Evolutionary conservation across 2,113 vertebrate genomes (phyloP).

Genomic region (Cnemophilus loriae): DNA sequence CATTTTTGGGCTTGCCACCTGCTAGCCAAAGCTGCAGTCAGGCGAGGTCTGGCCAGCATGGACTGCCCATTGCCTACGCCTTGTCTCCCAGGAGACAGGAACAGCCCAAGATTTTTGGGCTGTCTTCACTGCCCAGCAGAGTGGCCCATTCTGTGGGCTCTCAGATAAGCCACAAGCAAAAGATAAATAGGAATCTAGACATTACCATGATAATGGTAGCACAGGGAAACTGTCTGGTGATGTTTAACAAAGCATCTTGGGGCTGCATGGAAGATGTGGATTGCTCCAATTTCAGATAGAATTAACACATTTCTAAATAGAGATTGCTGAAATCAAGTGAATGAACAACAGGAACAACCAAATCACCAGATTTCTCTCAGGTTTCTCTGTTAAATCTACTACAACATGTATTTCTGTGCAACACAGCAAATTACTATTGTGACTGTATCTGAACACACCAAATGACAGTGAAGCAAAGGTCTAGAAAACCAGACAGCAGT

Average conservation of each 20-base stretch:
- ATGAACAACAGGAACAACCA: neutral
- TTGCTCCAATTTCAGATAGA: neutral
- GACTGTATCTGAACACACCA: neutral
- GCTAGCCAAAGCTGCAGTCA: neutral
- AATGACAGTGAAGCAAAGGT: neutral
- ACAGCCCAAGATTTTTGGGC: neutral
- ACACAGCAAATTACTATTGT: neutral
- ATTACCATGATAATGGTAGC: neutral
- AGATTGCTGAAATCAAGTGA: neutral
- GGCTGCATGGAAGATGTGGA: neutral
- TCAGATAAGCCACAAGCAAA: neutral
- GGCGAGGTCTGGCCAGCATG: rapidly evolving
- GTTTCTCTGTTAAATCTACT: neutral
- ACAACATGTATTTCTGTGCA: neutral
- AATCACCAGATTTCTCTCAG: neutral
- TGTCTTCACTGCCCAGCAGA: neutral
- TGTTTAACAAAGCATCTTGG: neutral
- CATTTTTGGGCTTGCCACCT: neutral
- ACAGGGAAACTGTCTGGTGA: neutral
- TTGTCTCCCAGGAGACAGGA: neutral
- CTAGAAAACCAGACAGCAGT: neutral
- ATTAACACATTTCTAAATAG: neutral
- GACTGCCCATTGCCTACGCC: neutral
- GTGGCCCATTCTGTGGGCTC: neutral
- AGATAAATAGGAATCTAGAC: neutral